Percentiles rank a stretch among this genome's conserved stretches.
phyloP scores from a whole-genome alignment of 2,113 vertebrate genomes.

The Cochlearius cochlearius region DNA sequence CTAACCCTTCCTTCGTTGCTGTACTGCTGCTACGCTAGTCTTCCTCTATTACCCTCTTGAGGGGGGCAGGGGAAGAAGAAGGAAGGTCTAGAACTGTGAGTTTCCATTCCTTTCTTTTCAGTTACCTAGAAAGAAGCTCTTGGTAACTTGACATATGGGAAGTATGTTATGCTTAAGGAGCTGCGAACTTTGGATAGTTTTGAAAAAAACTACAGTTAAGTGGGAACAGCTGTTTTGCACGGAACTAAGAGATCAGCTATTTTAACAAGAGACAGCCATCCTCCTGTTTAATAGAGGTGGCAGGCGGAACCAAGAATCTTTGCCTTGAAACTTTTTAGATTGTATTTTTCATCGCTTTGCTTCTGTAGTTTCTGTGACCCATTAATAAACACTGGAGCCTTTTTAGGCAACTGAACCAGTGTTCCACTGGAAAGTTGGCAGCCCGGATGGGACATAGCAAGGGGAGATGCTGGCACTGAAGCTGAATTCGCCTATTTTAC shows the following conservation, averaged over 20 bases:
- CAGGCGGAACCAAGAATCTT: not conserved
- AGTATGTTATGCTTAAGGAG: constrained; percentile 3
- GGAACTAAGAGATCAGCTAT: not conserved
- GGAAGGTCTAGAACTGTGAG: not conserved
- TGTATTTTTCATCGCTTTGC: not conserved
- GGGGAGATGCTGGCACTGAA: not conserved
- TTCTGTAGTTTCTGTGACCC: not conserved
- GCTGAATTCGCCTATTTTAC: not conserved
- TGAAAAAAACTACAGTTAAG: not conserved
- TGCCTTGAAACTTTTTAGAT: not conserved
- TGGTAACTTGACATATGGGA: not conserved
- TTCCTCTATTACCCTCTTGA: not conserved
- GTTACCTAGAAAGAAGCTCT: not conserved
- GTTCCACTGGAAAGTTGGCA: constrained; percentile 43
- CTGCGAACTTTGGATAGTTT: not conserved
- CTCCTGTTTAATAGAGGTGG: not conserved
- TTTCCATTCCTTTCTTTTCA: not conserved
- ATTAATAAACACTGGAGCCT: not conserved
- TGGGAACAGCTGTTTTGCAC: not conserved
- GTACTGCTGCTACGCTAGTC: not conserved
- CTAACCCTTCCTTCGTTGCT: not conserved
- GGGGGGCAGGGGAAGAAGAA: not conserved
- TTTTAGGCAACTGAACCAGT: not conserved
- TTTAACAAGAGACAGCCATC: not conserved
- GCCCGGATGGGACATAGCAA: not conserved